These are phyloP conservation scores for Ariolimax columbianus DNA, from an alignment of 2,888 invertebrate species.

Conservation along the genomic window DNA sequence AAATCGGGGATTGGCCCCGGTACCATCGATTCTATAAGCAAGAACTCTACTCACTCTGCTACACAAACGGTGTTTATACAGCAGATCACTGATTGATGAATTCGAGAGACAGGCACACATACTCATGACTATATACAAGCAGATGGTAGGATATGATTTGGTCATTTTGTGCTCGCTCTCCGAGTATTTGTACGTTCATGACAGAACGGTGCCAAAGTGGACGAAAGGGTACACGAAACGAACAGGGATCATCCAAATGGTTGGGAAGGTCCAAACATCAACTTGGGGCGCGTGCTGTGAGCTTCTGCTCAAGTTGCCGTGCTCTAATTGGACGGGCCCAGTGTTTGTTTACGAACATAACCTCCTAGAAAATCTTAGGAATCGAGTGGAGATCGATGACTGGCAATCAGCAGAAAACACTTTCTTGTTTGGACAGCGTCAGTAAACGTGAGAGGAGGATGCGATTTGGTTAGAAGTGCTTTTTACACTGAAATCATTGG, in stretches of 20 bases:
- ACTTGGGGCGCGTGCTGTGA: not conserved
- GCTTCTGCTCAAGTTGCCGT: constrained; percentile 11
- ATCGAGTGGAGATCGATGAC: constrained; percentile 26
- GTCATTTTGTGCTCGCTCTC: no score
- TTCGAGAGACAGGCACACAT: no score
- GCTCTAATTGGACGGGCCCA: constrained; percentile 25
- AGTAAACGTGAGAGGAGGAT: not conserved
- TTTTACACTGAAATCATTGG: not conserved
- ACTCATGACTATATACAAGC: no score
- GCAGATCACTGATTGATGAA: no score
- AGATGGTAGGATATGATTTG: no score
- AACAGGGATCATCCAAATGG: not conserved
- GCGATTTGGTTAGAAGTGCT: not conserved
- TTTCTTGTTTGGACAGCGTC: constrained; percentile 20
- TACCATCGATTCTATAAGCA: no score
- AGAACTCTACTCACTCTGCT: no score
- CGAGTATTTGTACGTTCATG: not conserved
- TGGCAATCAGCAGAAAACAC: constrained; percentile 37
- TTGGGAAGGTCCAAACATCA: not conserved
- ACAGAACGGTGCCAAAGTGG: not conserved
- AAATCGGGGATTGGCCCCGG: no score
- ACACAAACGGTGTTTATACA: no score
- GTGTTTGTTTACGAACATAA: constrained; percentile 27
- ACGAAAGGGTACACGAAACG: constrained; percentile 3
- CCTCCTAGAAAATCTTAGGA: not conserved